These are phyloP conservation scores for Folsomia manolachei DNA, from an alignment of 2,888 invertebrate genomes.

Conservation along the genomic window DNA sequence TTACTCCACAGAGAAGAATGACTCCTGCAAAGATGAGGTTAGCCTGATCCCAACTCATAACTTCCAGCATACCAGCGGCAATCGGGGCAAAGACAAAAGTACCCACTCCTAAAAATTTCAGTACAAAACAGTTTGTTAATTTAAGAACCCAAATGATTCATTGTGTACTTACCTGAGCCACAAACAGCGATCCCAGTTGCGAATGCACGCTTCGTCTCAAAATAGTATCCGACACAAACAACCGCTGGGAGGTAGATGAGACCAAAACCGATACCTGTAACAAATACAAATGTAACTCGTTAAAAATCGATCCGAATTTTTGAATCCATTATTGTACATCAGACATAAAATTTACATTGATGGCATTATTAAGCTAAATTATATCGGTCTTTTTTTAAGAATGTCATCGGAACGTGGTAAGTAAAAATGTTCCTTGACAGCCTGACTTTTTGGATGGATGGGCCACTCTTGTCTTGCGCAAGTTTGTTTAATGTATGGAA, in stretches of 20 bases:
- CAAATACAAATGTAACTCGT: conserved; percentile 21
- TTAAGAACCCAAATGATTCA: background rate
- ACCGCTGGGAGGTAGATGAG: conserved; percentile 94
- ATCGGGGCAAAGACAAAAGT: conserved; percentile 94
- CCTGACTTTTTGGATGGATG: background rate
- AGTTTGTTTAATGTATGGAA: background rate
- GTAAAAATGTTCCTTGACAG: background rate
- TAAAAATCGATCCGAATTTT: too few relatives aligned
- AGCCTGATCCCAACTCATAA: conserved; percentile 83
- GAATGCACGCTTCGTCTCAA: conserved; percentile 88
- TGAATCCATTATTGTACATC: too few relatives aligned
- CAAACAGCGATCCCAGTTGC: conserved; percentile 82
- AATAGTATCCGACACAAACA: conserved; percentile 95
- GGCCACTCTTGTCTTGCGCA: background rate
- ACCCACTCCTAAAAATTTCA: conserved; percentile 67
- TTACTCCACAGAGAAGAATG: conserved; percentile 82
- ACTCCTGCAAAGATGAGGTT: conserved; percentile 88
- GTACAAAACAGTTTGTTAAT: background rate
- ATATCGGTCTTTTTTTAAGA: background rate
- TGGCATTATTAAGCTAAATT: too few relatives aligned
- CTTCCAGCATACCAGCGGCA: conserved; percentile 69
- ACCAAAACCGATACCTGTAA: conserved; percentile 82
- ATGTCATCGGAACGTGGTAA: background rate
- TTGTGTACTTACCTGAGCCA: conserved; percentile 63
- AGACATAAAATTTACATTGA: too few relatives aligned